These are phyloP conservation scores for Pteruthius melanotis DNA, from an alignment of 2,113 vertebrate species.

Conservation along the genomic window DNA sequence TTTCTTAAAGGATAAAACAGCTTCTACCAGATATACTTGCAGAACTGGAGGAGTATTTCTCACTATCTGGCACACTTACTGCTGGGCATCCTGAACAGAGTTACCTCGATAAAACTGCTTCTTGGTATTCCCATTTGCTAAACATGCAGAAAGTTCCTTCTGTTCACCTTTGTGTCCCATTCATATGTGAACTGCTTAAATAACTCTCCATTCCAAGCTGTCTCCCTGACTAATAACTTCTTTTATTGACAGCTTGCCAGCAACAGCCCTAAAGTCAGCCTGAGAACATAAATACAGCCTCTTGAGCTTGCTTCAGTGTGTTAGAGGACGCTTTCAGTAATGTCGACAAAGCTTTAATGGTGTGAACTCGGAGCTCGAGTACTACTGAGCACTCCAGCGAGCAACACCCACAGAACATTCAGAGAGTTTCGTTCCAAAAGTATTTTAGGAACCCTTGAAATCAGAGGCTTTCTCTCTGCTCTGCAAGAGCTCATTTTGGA, in stretches of 20 bases:
- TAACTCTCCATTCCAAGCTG: constrained; percentile 29
- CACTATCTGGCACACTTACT: background rate
- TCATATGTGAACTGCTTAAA: constrained; percentile 4
- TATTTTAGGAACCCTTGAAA: constrained; percentile 66
- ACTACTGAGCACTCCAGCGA: constrained; percentile 46
- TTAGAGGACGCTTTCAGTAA: constrained; percentile 27
- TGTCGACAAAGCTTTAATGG: constrained; percentile 54
- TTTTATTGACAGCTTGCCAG: constrained; percentile 52
- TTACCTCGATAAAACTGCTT: background rate
- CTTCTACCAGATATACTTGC: background rate
- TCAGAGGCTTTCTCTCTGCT: constrained; percentile 59
- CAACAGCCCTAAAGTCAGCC: constrained; percentile 55
- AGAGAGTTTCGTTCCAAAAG: constrained; percentile 25
- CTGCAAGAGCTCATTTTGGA: constrained; percentile 35
- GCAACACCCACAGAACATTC: constrained; percentile 42
- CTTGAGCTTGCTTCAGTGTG: constrained; percentile 38
- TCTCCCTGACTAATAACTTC: constrained; percentile 44
- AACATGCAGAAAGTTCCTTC: background rate
- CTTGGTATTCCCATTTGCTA: background rate
- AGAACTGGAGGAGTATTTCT: background rate
- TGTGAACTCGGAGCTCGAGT: constrained; percentile 26
- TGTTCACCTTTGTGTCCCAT: constrained; percentile 34
- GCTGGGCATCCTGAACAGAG: background rate
- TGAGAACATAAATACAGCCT: constrained; percentile 58
- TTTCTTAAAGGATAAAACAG: background rate